Evolutionary conservation across 2,888 invertebrate species (phyloP).

Genomic region (Meloe dianella): DNA sequence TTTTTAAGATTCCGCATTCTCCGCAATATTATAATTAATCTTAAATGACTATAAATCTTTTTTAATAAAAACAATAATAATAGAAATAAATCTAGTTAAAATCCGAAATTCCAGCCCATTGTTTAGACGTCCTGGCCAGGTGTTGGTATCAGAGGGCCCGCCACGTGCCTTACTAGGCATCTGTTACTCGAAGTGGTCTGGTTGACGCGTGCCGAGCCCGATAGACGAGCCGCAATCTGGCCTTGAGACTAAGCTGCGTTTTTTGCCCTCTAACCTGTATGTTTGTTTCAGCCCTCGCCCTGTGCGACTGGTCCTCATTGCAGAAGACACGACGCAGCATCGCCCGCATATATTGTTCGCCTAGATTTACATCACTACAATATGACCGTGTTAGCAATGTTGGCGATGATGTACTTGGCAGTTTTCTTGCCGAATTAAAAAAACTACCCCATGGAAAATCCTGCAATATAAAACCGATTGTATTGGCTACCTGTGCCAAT

Average conservation of each 20-base stretch:
- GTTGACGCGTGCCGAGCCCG: conserved; percentile 46
- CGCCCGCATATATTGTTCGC: conserved; percentile 81
- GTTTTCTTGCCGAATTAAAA: conserved; percentile 66
- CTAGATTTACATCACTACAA: conserved; percentile 74
- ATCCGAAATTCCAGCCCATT: not conserved
- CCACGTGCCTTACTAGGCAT: conserved; percentile 47
- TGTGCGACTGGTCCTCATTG: conserved; percentile 87
- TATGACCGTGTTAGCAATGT: conserved; percentile 76
- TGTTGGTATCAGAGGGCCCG: conserved; percentile 33
- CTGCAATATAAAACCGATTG: conserved; percentile 71
- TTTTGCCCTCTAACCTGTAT: conserved; percentile 44
- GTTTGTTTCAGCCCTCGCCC: conserved; percentile 75
- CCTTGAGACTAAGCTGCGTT: conserved; percentile 50
- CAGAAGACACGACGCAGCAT: conserved; percentile 80
- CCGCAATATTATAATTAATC: too few species aligned
- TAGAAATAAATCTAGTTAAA: not conserved
- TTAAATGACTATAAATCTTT: too few species aligned
- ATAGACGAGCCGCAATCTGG: conserved; percentile 37
- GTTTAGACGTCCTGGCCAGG: conserved; percentile 30
- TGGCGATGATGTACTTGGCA: conserved; percentile 69
- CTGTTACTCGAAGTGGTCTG: conserved; percentile 45
- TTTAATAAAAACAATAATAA: too few species aligned
- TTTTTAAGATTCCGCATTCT: not conserved
- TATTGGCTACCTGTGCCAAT: conserved; percentile 79
- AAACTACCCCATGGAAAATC: conserved; percentile 58